Conservation (phyloP, 2,797 vertebrate genomes). For the Lutjanus campechanus region DNA sequence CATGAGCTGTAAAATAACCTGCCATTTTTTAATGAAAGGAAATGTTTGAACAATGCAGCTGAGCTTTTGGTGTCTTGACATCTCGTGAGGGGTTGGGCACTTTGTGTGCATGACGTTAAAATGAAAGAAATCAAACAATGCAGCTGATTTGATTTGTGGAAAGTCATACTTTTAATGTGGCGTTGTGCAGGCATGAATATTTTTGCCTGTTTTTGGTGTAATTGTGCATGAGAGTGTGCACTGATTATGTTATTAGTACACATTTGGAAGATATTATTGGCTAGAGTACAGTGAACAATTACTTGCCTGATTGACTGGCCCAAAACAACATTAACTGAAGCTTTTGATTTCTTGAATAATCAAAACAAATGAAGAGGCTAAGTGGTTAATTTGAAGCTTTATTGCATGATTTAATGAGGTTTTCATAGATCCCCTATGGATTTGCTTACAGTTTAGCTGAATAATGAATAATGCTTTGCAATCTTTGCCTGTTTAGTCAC, state of each 20-base stretch:
- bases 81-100: too few species aligned
- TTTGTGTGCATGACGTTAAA: too few species aligned
- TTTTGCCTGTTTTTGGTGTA: slow-evolving; percentile 23
- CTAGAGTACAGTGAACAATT: slow-evolving; percentile 57
- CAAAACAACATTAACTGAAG: slow-evolving; percentile 53
- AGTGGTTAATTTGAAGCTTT: slow-evolving; percentile 64
- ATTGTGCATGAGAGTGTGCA: slow-evolving; percentile 17
- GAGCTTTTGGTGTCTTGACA: too few species aligned
- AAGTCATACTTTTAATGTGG: slow-evolving; percentile 20
- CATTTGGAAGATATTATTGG: slow-evolving; percentile 57
- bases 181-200: not conserved
- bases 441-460: slow-evolving; percentile 43
- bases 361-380: slow-evolving; percentile 57
- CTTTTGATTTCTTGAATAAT: slow-evolving; percentile 69
- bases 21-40: too few species aligned
- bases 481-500: slow-evolving; percentile 56
- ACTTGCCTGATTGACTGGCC: slow-evolving; percentile 52
- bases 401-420: slow-evolving; percentile 66
- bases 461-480: slow-evolving; percentile 59
- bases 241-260: slow-evolving; percentile 47
- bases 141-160: slow-evolving; percentile 39
- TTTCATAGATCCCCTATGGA: slow-evolving; percentile 64
- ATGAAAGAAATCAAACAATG: not conserved
- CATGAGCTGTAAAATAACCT: too few species aligned
- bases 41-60: too few species aligned